Base-by-base conservation (phyloP, 1,140 invertebrate genomes). In the Drosophila santomea region DNA sequence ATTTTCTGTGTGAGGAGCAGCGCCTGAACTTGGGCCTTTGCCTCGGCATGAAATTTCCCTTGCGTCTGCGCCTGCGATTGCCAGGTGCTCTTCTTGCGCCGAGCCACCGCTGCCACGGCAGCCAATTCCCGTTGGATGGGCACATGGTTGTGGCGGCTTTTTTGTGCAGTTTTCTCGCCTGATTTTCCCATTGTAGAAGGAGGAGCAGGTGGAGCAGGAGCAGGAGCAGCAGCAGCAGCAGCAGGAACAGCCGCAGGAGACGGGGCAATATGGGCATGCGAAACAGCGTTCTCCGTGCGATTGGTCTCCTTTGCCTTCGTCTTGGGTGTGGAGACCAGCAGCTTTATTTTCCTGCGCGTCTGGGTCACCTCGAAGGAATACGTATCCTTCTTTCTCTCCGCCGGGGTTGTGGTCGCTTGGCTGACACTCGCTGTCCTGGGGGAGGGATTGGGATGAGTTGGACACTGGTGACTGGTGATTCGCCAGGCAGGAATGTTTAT, bases 101-200 rank as follows among this genome's bases (percentile, higher is more conserved):
- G 38, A 0, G 59, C 52, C 1, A 74, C 82, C 2, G 79, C 12
- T 14, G 38, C 38, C 4, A 4, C 63, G 8, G 72, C 79, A 12
- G 56, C 81, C 28, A 77, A 15, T 44, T 86, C 78, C 2, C 74
- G 48, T 3, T 45, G 58, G 20, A 78, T 14, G 0, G 57, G 43
- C 15, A 63, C 43, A 4, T 56, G 45, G 4, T 45, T 43, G 3
- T 55, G 38, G 39, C 15, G 45, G 14, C 32, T 32, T 20, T 36
- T 44, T 15, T 8, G 32, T 2, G 8, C 32, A 10, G 32, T 8
- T 10, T 32, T 32, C 3, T 32, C 32, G 23, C 14, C 32, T 56
- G 14, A n/a, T 10, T 6, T 32, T 10, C 32, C 7, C 32, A 0
- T 1, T 32, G 7, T 8, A 32, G 7, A 2, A 10, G 32, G 32